These are phyloP conservation scores for Helicolenus hilgendorfi DNA, from an alignment of 2,797 vertebrate genomes.

Conservation along the genomic window DNA sequence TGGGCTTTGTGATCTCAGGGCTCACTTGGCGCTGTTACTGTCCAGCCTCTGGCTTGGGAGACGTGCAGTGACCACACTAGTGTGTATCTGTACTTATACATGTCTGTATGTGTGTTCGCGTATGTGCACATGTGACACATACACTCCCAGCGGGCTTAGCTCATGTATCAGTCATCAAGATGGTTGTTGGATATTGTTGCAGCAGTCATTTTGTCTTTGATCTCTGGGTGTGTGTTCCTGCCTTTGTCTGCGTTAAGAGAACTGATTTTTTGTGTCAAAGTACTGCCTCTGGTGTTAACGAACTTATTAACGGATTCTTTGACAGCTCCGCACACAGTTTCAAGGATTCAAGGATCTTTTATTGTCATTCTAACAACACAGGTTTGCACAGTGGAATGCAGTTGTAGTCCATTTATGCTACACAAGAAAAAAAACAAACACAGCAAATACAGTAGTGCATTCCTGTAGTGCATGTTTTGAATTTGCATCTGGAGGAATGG, in stretches of 20 bases:
- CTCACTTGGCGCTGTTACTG: constrained; percentile 36
- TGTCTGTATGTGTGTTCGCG: background rate
- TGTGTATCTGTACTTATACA: background rate
- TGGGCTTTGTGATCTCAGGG: constrained; percentile 40
- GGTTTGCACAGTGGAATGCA: no score
- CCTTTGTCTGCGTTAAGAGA: constrained; percentile 24
- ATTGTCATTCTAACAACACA: background rate
- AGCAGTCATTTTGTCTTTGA: constrained; percentile 20
- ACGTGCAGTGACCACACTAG: constrained; percentile 7
- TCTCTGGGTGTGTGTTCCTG: constrained; percentile 50
- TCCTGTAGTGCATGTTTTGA: background rate
- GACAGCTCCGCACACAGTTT: constrained; percentile 2
- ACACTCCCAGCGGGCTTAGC: background rate
- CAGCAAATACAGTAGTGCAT: background rate
- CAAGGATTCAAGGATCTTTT: background rate
- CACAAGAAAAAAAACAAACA: background rate
- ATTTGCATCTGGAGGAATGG: background rate
- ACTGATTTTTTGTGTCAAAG: constrained; percentile 4
- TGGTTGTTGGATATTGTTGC: constrained; percentile 5
- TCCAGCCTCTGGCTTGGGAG: constrained; percentile 38
- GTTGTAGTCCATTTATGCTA: background rate
- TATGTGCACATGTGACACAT: background rate
- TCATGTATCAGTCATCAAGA: constrained; percentile 20
- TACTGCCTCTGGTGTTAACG: constrained; percentile 2
- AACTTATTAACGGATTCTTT: background rate